Evolutionary conservation across 2,888 invertebrate genomes (phyloP).

Genomic region (Cataglyphis albicans): DNA sequence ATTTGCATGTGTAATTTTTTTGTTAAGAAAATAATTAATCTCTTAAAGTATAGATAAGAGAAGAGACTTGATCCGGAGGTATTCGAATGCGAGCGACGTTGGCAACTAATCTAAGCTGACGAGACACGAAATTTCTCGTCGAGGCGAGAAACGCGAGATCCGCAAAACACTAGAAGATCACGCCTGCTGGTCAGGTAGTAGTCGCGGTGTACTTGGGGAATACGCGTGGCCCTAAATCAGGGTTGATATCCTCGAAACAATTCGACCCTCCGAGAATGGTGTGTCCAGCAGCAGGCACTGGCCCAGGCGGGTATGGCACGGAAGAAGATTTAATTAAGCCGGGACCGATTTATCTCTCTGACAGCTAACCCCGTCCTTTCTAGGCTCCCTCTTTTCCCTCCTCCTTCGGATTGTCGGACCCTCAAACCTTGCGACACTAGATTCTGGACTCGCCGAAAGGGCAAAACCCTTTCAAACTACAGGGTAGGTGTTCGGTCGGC

Average conservation of each 20-base stretch:
- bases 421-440: slow-evolving; percentile 79
- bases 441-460: slow-evolving; percentile 72
- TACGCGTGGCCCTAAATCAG: slow-evolving; percentile 83
- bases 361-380: slow-evolving; percentile 83
- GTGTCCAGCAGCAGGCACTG: slow-evolving; percentile 79
- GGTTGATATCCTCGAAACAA: slow-evolving; percentile 85
- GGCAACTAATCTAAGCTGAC: neutral
- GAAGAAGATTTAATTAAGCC: slow-evolving; percentile 86
- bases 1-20: neutral
- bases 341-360: slow-evolving; percentile 86
- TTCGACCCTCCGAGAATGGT: slow-evolving; percentile 82
- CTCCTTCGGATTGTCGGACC: slow-evolving; percentile 77
- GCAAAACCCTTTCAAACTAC: slow-evolving; percentile 73
- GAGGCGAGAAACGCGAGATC: slow-evolving; percentile 26
- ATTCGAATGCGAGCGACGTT: neutral
- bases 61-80: neutral
- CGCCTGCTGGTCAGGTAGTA: slow-evolving; percentile 73
- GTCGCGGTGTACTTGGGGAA: slow-evolving; percentile 78
- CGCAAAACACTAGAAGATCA: slow-evolving; percentile 67
- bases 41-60: neutral
- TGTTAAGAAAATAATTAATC: neutral
- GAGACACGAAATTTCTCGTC: slow-evolving; percentile 18
- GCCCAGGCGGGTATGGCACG: slow-evolving; percentile 80
- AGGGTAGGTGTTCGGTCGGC: slow-evolving; percentile 61
- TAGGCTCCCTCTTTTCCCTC: slow-evolving; percentile 63